Evolutionary conservation across 2,888 invertebrate species (phyloP), one percentile per base, ranked within the genome.

Genomic region (Tetramorium bicarinatum): DNA sequence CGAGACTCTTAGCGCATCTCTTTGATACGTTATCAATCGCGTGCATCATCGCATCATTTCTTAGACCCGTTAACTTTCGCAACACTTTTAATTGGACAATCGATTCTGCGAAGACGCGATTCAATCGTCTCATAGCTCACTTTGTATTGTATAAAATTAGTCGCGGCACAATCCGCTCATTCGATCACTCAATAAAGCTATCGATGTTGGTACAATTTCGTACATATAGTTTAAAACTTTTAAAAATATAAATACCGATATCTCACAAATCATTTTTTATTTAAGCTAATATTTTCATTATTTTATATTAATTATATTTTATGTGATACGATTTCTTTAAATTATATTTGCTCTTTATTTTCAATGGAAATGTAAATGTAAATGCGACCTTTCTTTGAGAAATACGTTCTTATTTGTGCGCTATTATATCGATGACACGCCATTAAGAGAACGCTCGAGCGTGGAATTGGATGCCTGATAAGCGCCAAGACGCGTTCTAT

Each of bases 401-500:
- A 64, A 66, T 8, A 49, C 13, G 9, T 77, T 75, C 13, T 41
- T 56, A 44, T 44, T 69, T 54, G 41, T 69, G 29, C 47, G 13
- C 44, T 34, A 75, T 79, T 71, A 61, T 80, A 54, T 69, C 61
- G 80, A 85, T 82, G 86, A 85, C 79, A 77, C 52, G 84, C 29
- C 84, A 87, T 87, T 88, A 90, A 89, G 85, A 81, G 71, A 52
- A 87, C 84, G 76, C 44, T 85, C 64, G 76, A 85, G 84, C 89
- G 88, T 87, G 87, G 87, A 92, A 92, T 91, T 89, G 87, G 87
- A 86, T 82, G 84, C 69, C 87, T 34, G 92, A 93, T 93, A 91
- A 92, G 86, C 76, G 75, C 69, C 62, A 74, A 67, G 69, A 79
- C 54, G 38, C 66, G 15, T 54, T 61, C 62, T 54, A 49, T 75